These are phyloP conservation scores for Paralvinella palmiformis DNA, from an alignment of 1,140 invertebrate genomes.

Conservation along the genomic window DNA sequence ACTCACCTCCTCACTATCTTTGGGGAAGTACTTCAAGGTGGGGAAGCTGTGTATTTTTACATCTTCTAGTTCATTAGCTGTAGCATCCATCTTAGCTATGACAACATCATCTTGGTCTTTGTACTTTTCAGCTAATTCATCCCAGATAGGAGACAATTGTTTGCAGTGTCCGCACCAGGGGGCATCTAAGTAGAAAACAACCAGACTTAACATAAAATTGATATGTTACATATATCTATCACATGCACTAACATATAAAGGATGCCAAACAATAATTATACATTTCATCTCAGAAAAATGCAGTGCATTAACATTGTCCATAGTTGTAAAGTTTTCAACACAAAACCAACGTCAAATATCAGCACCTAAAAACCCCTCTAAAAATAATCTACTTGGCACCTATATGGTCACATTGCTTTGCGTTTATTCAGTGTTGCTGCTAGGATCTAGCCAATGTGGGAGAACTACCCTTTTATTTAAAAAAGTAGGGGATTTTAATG, in stretches of 20 bases:
- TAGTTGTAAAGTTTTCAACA: too few relatives aligned
- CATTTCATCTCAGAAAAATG: too few relatives aligned
- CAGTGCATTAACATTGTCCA: too few relatives aligned
- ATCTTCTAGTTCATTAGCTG: constrained; percentile 87
- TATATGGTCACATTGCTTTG: too few relatives aligned
- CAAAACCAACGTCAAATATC: too few relatives aligned
- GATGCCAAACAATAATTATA: too few relatives aligned
- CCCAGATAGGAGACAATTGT: constrained; percentile 92
- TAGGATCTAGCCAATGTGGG: too few relatives aligned
- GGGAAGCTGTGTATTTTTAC: constrained; percentile 90
- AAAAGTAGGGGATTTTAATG: too few relatives aligned
- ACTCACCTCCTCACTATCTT: constrained; percentile 79
- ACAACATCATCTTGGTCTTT: constrained; percentile 77
- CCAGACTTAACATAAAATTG: background rate
- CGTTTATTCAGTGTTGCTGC: too few relatives aligned
- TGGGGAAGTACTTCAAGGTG: constrained; percentile 91
- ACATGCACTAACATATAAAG: background rate
- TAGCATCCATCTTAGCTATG: constrained; percentile 98
- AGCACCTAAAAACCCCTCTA: too few relatives aligned
- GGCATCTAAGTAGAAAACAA: constrained; percentile 67
- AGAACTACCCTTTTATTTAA: too few relatives aligned
- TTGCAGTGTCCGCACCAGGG: constrained; percentile 99
- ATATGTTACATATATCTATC: background rate
- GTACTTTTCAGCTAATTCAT: constrained; percentile 75
- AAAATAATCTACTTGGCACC: too few relatives aligned